phyloP scores from a whole-genome alignment of 2,113 vertebrate species.

The Furnarius figulus region DNA sequence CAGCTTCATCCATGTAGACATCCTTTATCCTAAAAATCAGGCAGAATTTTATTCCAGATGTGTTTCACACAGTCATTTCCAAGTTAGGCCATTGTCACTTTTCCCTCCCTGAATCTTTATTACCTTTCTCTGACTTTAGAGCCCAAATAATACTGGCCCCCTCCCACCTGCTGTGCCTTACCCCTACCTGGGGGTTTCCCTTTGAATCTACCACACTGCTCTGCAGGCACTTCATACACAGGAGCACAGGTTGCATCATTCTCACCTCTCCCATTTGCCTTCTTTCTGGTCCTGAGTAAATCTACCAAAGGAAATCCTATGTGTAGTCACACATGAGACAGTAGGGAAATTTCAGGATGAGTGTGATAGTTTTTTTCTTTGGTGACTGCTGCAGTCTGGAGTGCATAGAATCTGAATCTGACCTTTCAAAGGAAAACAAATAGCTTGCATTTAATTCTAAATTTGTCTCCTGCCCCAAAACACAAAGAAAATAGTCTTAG shows the following conservation, averaged over 20 bases:
- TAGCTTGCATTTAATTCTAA: conserved; percentile 32
- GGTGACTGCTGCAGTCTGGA: background rate
- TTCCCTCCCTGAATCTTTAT: background rate
- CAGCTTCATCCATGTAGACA: background rate
- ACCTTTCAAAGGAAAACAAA: conserved; percentile 39
- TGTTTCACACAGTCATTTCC: background rate
- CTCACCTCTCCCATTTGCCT: background rate
- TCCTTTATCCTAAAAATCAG: background rate
- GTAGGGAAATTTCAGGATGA: background rate
- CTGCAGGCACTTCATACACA: background rate
- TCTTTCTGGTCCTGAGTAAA: background rate
- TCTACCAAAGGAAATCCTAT: background rate
- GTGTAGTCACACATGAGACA: background rate
- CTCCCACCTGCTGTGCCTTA: background rate
- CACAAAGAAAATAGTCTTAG: background rate
- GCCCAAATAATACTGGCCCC: rapidly evolving
- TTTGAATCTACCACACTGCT: background rate
- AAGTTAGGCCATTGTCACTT: background rate
- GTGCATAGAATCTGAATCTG: background rate
- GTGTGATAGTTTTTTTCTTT: background rate
- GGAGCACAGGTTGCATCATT: background rate
- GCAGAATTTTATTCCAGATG: background rate
- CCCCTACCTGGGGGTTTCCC: background rate
- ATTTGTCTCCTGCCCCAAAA: conserved; percentile 7
- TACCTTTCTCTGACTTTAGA: background rate